Evolutionary conservation across 2,888 invertebrate species (phyloP), one percentile per base, ranked within the genome.

Genomic region (Hirudinaria manillensis): DNA sequence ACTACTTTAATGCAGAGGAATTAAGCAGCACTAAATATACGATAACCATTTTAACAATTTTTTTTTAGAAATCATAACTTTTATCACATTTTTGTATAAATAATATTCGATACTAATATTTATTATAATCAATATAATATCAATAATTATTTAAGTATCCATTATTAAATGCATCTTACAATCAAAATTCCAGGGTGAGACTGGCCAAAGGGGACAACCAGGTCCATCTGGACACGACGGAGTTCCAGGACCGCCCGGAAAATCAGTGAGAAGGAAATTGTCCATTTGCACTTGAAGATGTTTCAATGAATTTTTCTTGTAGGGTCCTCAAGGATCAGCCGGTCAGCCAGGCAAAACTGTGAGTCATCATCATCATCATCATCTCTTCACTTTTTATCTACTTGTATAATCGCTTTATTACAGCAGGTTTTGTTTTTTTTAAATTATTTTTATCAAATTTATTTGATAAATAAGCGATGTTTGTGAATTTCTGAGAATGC

Each of bases 141-240:
- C 19, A 53, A 53, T 53, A 19, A 53, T 53, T 16, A 21, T 65
- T 24, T 24, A 24, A 21, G 29, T 65, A 21, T 16, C 24, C 24
- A 65, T 19, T 65, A 65, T 65, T 65, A 65, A 53, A 13, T 53
- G 53, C 21, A 16, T 53, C 53, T 65, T 65, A 21, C 24, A 24
- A 61, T n/a, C n/a, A 61, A 61, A 3, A 45, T 45, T 2, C 21
- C 29, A 75, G 75, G 75, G 75, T 29, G 75, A 75, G 29, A 55
- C 55, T 24, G 75, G 75, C 19, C 38, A 65, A 29, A 19, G 71
- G 27, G 75, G 75, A 66, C 56, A 61, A 16, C 56, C 71, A 21
- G 75, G 71, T 19, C 32, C 75, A 61, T 10, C 71, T 29, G 75
- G 75, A 38, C 70, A 75, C 36, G 75, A 75, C 34, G 75, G 75